Percentiles rank a stretch among this genome's conserved stretches.
Evolutionary conservation across 2,888 invertebrate genomes (phyloP).

Genomic region (Microctonus brassicae): DNA sequence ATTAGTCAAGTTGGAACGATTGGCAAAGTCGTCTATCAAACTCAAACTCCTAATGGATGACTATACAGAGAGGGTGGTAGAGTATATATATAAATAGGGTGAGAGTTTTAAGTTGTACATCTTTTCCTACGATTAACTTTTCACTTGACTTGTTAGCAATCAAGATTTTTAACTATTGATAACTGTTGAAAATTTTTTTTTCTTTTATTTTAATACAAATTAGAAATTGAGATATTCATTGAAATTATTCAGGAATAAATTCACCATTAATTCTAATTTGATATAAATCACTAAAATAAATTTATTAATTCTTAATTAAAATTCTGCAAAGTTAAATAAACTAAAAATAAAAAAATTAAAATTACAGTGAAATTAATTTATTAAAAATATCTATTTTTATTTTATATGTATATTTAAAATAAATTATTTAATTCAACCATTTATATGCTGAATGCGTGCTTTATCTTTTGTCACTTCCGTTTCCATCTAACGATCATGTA

Average conservation of each 20-base stretch:
- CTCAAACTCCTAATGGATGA: conserved; percentile 9
- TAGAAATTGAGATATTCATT: neutral
- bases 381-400: neutral
- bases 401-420: neutral
- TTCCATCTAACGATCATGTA: neutral
- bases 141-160: neutral
- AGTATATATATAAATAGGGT: neutral
- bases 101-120: neutral
- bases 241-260: neutral
- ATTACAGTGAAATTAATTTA: neutral
- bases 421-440: neutral
- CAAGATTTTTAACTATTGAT: neutral
- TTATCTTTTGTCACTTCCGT: neutral
- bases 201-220: neutral
- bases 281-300: too few species aligned
- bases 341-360: neutral
- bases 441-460: neutral
- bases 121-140: neutral
- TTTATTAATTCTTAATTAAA: neutral
- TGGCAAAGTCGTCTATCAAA: conserved; percentile 41
- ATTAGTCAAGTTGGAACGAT: conserved; percentile 39
- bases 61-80: neutral
- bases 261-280: neutral
- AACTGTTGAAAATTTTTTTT: neutral
- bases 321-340: neutral